Evolutionary conservation across 1,140 invertebrate species (phyloP).

Genomic region (Cepaea nemoralis): DNA sequence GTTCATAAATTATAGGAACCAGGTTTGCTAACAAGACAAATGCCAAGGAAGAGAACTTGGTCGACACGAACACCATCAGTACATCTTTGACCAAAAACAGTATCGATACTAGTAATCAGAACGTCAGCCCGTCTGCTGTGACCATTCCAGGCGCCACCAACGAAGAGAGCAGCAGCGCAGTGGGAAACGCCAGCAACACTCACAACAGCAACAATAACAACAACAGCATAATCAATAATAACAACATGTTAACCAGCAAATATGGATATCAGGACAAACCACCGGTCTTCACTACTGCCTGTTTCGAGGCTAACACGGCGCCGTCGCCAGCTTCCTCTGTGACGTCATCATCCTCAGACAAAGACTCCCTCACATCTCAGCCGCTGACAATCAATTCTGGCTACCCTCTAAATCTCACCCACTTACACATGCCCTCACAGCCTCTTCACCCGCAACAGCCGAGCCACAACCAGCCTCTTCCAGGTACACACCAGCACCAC

Average conservation of each 20-base stretch:
- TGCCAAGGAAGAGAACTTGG: not conserved
- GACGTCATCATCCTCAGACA: not conserved
- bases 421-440: not conserved
- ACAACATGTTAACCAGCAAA: not conserved
- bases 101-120: not conserved
- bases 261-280: conserved; percentile 7
- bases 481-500: not conserved
- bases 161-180: not conserved
- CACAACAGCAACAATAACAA: conserved; percentile 18
- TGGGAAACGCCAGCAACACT: not conserved
- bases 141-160: not conserved
- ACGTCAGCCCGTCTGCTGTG: not conserved
- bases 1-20: not conserved
- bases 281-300: not conserved
- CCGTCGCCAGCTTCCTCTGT: not conserved
- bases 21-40: not conserved
- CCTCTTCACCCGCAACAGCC: not conserved
- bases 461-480: not conserved
- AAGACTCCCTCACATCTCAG: not conserved
- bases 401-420: not conserved
- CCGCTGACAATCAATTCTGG: not conserved
- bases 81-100: not conserved
- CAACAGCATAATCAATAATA: conserved; percentile 15
- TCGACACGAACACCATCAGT: not conserved
- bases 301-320: not conserved